Evolutionary conservation across 2,113 vertebrate species (phyloP), one percentile per base, ranked within the genome.

Genomic region (Ciconia stormi): DNA sequence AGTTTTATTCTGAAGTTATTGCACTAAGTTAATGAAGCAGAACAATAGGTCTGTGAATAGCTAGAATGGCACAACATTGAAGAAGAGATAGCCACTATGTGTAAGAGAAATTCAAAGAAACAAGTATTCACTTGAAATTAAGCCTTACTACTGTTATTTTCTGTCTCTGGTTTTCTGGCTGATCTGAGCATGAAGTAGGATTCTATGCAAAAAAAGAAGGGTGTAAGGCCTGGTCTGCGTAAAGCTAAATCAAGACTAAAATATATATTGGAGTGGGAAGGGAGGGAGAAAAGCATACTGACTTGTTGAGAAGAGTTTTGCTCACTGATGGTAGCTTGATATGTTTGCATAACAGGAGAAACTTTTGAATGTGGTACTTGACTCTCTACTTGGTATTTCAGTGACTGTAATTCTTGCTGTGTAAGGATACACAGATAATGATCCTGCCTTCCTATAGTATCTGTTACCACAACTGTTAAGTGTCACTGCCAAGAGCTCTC

Each of bases 151-250:
- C 23, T 27, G 2, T 52, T 5, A 2, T 91, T 77, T 78, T 79
- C 26, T 72, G 4, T 34, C 53, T 74, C 19, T 52, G 55, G 11
- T 82, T 80, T 81, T 67, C 44, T 72, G 44, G 8, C 4, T 76
- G 10, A 21, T 76, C 18, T 65, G 29, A 82, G 16, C 7, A 50
- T 14, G 9, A 80, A 58, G 34, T 42, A 67, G 22, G 14, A 11
- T 32, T 66, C 23, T 34, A 73, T 4, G 1, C 11, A 38, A 55
- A 69, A 32, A 70, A 77, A 36, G 30, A 32, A 23, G 38, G 38
- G 2, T 34, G 14, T 21, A 32, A 82, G 10, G 0, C 2, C 8
- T 30, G 4, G 19, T 76, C 11, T 62, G 4, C 11, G 30, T n/a
- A 27, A 86, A 44, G 25, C 2, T 86, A 42, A 62, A 10, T 29